These are phyloP conservation scores for Conomelus anceps DNA, from an alignment of 2,888 invertebrate genomes.

Conservation along the genomic window DNA sequence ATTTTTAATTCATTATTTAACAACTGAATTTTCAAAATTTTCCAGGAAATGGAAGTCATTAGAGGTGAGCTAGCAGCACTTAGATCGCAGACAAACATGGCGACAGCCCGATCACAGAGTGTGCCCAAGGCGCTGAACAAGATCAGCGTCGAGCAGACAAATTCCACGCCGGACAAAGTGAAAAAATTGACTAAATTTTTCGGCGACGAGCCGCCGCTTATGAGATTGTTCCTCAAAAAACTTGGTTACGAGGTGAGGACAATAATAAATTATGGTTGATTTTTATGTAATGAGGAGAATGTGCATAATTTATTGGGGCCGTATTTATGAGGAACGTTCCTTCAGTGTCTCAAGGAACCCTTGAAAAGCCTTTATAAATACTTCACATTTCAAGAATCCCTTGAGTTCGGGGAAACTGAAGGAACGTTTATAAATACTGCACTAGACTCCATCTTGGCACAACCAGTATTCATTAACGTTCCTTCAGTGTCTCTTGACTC, in stretches of 20 bases:
- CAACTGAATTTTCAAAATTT: neutral
- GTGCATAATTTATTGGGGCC: too few relatives aligned
- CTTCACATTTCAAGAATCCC: too few relatives aligned
- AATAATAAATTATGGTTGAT: neutral
- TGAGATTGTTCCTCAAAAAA: constrained; percentile 81
- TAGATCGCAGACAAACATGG: constrained; percentile 58
- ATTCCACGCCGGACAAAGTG: constrained; percentile 80
- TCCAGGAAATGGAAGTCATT: constrained; percentile 77
- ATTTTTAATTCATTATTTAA: too few relatives aligned
- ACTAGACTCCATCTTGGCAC: too few relatives aligned
- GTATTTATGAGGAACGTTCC: too few relatives aligned
- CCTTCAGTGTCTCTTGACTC: too few relatives aligned
- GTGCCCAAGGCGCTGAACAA: constrained; percentile 46
- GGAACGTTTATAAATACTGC: too few relatives aligned
- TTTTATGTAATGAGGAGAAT: too few relatives aligned
- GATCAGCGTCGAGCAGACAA: constrained; percentile 44
- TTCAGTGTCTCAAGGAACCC: too few relatives aligned
- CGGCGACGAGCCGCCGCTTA: constrained; percentile 85
- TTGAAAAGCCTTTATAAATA: too few relatives aligned
- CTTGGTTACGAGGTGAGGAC: constrained; percentile 80
- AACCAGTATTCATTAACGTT: too few relatives aligned
- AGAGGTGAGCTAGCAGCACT: constrained; percentile 73
- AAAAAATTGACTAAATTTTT: constrained; percentile 89
- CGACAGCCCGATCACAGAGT: constrained; percentile 50
- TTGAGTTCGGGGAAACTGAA: too few relatives aligned